Evolutionary conservation across 2,888 invertebrate species (phyloP), one percentile per base, ranked within the genome.

Genomic region (Yponomeuta malinellus): DNA sequence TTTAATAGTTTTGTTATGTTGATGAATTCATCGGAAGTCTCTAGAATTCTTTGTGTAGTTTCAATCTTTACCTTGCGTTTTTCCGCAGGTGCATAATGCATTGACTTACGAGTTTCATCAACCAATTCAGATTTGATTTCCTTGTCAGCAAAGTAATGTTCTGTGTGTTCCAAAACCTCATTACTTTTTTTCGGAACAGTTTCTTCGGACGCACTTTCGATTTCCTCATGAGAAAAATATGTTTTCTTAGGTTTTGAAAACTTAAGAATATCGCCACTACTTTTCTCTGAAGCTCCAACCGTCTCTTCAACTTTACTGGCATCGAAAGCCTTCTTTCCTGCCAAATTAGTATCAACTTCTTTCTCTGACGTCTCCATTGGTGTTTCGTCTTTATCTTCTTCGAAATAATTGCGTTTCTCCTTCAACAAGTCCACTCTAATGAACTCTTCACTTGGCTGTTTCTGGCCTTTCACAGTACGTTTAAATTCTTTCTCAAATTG

Each of bases 331-430:
- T 12, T 52, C 23, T 69, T 69, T 23, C 29, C n/a, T 5, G 6
- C 9, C 33, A 12, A 12, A 31, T 29, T 2, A 65, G 3, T 31
- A 31, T 65, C 65, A 65, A 12, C 29, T 31, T 65, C 31, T 12
- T 10, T 65, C 2, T 31, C 65, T 5, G 43, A 5, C 4, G 33
- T 67, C 8, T 37, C 43, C 43, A 43, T 43, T 43, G 43, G n/a
- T 43, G 10, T 68, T 59, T 69, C 69, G 29, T 10, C 69, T 69
- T 59, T 65, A 33, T 74, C 72, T 4, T 71, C 68, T 64, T 48
- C 63, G 73, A 87, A 85, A 71, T 78, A 84, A 2, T 72, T 80
- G 70, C 77, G 80, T 66, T 83, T 86, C 69, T 83, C 81, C 75
- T 83, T 85, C 1, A 79, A 72, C 3, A 79, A 75, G 63, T 85